Percentiles rank a stretch among this genome's conserved stretches.
phyloP scores from a whole-genome alignment of 1,140 invertebrate genomes.

The Tetranychus cinnabarinus region DNA sequence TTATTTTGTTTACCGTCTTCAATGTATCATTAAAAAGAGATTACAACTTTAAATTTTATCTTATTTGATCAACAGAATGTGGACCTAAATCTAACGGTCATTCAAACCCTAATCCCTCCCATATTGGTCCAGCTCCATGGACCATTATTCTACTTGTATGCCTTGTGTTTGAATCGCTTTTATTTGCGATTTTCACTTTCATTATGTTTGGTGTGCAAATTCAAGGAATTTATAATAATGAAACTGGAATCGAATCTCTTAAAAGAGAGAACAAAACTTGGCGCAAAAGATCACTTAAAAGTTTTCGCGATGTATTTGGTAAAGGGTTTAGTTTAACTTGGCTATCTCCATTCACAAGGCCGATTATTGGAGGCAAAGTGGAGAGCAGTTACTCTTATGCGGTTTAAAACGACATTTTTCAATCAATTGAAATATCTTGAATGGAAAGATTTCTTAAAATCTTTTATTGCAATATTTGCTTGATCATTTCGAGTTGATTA shows the following conservation, averaged over 20 bases:
- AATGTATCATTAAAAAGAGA: neutral
- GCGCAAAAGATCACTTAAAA: constrained; percentile 74
- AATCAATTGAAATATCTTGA: too few relatives aligned
- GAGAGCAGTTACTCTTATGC: constrained; percentile 2
- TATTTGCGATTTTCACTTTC: constrained; percentile 94
- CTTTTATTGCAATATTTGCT: too few relatives aligned
- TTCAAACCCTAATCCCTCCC: neutral
- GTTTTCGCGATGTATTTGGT: constrained; percentile 79
- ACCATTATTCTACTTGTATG: constrained; percentile 87
- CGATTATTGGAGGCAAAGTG: neutral
- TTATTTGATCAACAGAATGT: neutral
- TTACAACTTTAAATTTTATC: neutral
- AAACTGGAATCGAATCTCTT: constrained; percentile 35
- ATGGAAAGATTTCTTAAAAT: too few relatives aligned
- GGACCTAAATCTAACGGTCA: neutral
- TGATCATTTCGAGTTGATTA: too few relatives aligned
- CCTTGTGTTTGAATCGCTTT: constrained; percentile 78
- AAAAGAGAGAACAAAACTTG: constrained; percentile 31
- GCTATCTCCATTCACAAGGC: constrained; percentile 59
- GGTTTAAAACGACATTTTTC: neutral
- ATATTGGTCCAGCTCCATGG: constrained; percentile 32
- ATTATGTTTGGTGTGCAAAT: constrained; percentile 93
- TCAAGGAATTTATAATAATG: constrained; percentile 95
- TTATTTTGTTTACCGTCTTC: neutral
- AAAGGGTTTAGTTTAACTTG: constrained; percentile 59